Evolutionary conservation across 2,888 invertebrate species (phyloP), one percentile per base, ranked within the genome.

Genomic region (Caradrina kadenii): DNA sequence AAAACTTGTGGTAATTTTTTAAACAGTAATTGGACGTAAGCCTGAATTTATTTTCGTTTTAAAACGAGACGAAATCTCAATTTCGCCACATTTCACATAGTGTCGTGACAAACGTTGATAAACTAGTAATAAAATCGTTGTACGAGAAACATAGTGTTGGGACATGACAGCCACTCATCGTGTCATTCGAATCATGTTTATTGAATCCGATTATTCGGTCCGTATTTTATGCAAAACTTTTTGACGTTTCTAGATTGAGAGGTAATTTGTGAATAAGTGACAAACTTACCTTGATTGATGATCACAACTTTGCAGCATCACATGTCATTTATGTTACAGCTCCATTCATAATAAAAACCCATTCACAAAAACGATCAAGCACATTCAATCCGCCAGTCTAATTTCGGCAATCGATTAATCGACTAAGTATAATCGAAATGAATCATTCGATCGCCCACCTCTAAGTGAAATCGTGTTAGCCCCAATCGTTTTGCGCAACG

Each of bases 381-480:
- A 73, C 70, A 55, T 71, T 79, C 74, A 63, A 56, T 79, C 39
- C 63, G 74, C 72, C 74, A 77, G 64, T 81, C 77, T 80, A 76
- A 85, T 84, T 84, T 85, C 68, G 79, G 63, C 60, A 58, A 83
- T 81, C 85, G 83, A 83, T 85, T 84, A 81, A 85, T 75, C 83
- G 76, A 79, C 71, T 68, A 59, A n/a, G 53, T 58, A 76, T 81
- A 75, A 76, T 84, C 79, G 76, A 79, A 80, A 80, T 79, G 77
- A 76, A 77, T 74, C 81, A 83, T 75, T 76, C 45, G 72, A 76
- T 79, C 79, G 83, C 83, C 85, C 85, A 84, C 83, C 85, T 76
- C 73, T 81, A 89, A 92, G 94, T 93, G 93, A 93, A 94, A 94
- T 92, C 92, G 83, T 90, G 89, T 84, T 82, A 86, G 73, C 72